Percentiles rank a stretch among this genome's conserved stretches.
Conservation (phyloP, 2,888 invertebrate genomes). For the Drosophila glabriapex region DNA sequence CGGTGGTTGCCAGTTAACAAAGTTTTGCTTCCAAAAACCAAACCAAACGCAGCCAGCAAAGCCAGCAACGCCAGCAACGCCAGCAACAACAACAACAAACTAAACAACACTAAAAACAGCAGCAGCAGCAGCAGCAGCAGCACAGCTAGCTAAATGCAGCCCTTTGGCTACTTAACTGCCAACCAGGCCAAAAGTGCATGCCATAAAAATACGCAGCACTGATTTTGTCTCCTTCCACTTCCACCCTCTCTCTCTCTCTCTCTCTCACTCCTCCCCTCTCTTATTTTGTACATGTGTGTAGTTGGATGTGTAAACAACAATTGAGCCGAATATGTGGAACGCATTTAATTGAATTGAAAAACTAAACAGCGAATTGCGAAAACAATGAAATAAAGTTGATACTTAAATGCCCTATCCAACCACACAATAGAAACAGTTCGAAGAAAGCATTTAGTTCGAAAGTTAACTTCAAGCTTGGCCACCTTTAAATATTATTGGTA, state of each 20-base stretch:
- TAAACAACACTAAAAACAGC: constrained; percentile 22
- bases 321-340: constrained; percentile 59
- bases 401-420: constrained; percentile 39
- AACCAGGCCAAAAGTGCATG: constrained; percentile 56
- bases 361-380: constrained; percentile 42
- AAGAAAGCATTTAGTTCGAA: neutral
- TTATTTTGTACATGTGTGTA: constrained; percentile 18
- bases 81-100: constrained; percentile 18
- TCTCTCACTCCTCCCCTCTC: neutral
- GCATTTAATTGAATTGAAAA: constrained; percentile 77
- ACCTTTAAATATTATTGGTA: neutral
- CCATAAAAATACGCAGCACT: constrained; percentile 59
- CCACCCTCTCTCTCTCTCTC: constrained; percentile 1
- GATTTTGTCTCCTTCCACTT: constrained; percentile 15
- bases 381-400: constrained; percentile 30
- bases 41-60: constrained; percentile 39
- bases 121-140: constrained; percentile 19
- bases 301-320: constrained; percentile 62
- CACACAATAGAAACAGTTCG: neutral
- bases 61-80: constrained; percentile 13
- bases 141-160: constrained; percentile 39
- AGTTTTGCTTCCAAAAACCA: constrained; percentile 59
- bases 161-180: constrained; percentile 73
- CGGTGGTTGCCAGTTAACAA: constrained; percentile 71
- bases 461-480: neutral